Evolutionary conservation across 2,888 invertebrate genomes (phyloP), one percentile per base, ranked within the genome.

Genomic region (Pecten maximus): DNA sequence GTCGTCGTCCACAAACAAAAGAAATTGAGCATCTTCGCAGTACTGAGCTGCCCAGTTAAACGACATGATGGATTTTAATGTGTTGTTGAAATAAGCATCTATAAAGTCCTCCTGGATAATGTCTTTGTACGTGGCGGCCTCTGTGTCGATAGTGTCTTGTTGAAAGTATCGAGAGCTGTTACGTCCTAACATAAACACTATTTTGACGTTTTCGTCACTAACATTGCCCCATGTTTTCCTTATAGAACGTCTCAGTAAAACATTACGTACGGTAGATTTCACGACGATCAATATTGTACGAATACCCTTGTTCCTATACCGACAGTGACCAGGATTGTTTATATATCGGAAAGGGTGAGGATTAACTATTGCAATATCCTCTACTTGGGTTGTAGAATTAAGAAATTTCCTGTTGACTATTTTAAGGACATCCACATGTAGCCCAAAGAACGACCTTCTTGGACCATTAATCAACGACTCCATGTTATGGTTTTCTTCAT

Each of bases 111-210:
- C 60, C n/a, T 60, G 60, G 60, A 60, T 23, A 23, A 60, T 16
- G 23, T 60, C 60, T 60, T 60, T n/a, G 23, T 60, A n/a, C n/a
- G 23, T 60, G 23, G n/a, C n/a, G 6, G 60, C 60, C 8, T 60
- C 60, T 23, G 16, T 16, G 60, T 60, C 60, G 6, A 60, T 8
- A 2, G 8, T 60, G 16, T 23, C 23, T 23, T 60, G 60, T n/a
- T 44, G 44, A 12, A 60, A 23, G 60, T 60, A 6, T 16, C 23
- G 6, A 0, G 60, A 60, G 23, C 19, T 60, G 60, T 60, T 60
- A n/a, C 60, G 60, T 60, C 60, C 60, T n/a, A 60, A 60, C 60
- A 60, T 60, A 23, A 60, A 60, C n/a, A 60, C 60, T n/a, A 60
- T n/a, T n/a, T 60, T 60, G 60, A 60, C 60, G 23, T n/a, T 60